Percentiles rank a stretch among this genome's conserved stretches.
phyloP scores from a whole-genome alignment of 2,888 invertebrate genomes.

The Periphyllus acericola region DNA sequence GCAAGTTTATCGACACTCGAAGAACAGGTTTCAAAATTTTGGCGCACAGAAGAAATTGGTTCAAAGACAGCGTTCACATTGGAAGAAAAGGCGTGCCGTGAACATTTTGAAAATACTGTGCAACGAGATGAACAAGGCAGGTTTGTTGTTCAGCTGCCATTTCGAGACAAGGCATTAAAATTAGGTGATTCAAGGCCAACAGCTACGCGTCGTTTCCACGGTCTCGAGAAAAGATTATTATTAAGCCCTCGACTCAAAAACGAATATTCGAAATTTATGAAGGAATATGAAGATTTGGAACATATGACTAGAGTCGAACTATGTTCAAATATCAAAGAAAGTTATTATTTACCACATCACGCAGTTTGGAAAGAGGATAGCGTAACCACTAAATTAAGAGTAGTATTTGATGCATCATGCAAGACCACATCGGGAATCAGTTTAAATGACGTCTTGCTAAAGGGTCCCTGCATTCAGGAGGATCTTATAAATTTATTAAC shows the following conservation, averaged over 20 bases:
- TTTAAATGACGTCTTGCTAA: slow-evolving; percentile 1
- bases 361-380: not conserved
- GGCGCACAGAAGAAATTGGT: slow-evolving; percentile 2
- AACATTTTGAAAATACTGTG: not conserved
- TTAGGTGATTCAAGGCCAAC: not conserved
- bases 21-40: slow-evolving; percentile 1
- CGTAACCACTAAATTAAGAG: not conserved
- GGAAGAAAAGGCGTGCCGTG: not conserved
- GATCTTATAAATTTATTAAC: slow-evolving; percentile 28
- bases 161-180: not conserved
- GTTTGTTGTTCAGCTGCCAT: slow-evolving; percentile 7
- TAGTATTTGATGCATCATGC: not conserved
- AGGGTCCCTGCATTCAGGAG: slow-evolving; percentile 4
- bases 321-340: not conserved
- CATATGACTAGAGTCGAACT: not conserved
- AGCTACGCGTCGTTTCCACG: not conserved
- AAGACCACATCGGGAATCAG: not conserved
- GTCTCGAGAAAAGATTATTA: not conserved
- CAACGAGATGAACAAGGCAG: not conserved
- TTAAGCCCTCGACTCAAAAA: not conserved
- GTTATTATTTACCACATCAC: slow-evolving; percentile 4
- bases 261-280: not conserved
- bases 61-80: too few relatives aligned
- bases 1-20: not conserved
- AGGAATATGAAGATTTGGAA: not conserved